Percentiles rank a stretch among this genome's conserved stretches.
Conservation (phyloP, 2,888 invertebrate genomes). For the Patella caerulea region DNA sequence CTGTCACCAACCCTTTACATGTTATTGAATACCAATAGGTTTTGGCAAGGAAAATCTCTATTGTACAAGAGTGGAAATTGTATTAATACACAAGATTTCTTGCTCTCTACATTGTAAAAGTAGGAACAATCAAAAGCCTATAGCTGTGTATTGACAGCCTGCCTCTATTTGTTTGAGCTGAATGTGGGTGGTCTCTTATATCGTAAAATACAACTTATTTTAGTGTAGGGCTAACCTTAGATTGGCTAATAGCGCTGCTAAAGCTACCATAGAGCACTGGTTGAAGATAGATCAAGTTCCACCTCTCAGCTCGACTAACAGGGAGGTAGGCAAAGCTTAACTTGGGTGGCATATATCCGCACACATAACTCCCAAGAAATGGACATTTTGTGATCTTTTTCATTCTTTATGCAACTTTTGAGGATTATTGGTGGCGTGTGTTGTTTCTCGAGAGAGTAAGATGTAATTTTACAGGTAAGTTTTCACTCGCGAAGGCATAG, state of each 20-base stretch:
- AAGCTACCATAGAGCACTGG: slow-evolving; percentile 17
- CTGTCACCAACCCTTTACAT: background rate
- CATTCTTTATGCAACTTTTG: background rate
- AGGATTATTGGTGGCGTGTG: background rate
- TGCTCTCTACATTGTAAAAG: background rate
- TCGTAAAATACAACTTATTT: slow-evolving; percentile 27
- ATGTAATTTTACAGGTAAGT: background rate
- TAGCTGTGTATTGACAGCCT: slow-evolving; percentile 19
- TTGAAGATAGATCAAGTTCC: slow-evolving; percentile 22
- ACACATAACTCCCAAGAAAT: background rate
- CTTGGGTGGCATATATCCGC: slow-evolving; percentile 24
- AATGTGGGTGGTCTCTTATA: slow-evolving; percentile 23
- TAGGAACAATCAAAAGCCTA: slow-evolving; percentile 8
- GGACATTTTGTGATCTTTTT: background rate
- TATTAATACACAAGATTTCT: background rate
- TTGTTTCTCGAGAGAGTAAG: background rate
- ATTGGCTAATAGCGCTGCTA: slow-evolving; percentile 22
- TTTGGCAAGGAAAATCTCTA: background rate
- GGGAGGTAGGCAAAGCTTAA: slow-evolving; percentile 26
- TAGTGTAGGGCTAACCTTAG: slow-evolving; percentile 24
- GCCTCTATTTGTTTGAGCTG: slow-evolving; percentile 22
- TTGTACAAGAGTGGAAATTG: background rate
- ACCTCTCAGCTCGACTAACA: background rate
- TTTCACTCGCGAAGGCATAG: background rate
- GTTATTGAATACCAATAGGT: background rate